A percentile compares a stretch with the other conserved stretches of the same genome.
phyloP scores from a whole-genome alignment of 2,797 vertebrate genomes.

The Hydrocynus forskahlii region DNA sequence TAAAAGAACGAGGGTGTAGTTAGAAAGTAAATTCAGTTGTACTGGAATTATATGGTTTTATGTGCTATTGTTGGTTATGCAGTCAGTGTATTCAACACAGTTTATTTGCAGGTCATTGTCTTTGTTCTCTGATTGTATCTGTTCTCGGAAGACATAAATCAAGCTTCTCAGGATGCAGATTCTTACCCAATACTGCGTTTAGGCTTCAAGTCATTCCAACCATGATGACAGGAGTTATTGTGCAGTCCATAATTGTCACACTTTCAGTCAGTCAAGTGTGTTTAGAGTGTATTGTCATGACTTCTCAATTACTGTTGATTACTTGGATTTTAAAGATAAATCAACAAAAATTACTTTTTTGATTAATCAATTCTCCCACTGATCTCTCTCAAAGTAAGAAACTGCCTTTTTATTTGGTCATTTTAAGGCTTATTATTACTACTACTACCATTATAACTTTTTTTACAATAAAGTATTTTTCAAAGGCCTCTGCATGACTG shows the following conservation, averaged over 20 bases:
- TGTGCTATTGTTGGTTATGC: background rate
- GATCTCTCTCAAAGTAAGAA: too few species aligned
- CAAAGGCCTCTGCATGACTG: too few species aligned
- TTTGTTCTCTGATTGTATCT: conserved; percentile 18
- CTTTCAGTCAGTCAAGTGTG: background rate
- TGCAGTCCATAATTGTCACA: background rate
- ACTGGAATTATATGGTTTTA: background rate
- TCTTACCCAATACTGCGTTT: background rate
- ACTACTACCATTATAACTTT: too few species aligned
- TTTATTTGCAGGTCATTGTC: conserved; percentile 6
- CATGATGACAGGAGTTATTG: too few species aligned
- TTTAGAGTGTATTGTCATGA: background rate
- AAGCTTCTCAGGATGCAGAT: background rate
- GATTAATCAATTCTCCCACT: background rate
- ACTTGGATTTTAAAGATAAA: too few species aligned
- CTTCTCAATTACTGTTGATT: background rate
- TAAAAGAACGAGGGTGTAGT: background rate
- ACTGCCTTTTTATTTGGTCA: too few species aligned
- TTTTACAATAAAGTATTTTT: too few species aligned
- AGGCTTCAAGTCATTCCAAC: background rate
- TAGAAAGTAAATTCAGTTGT: background rate
- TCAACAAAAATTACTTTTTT: background rate
- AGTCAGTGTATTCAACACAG: background rate
- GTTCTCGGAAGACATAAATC: background rate
- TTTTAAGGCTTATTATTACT: too few species aligned